Base-by-base conservation (phyloP, 2,888 invertebrate species). In the Volucella inanis region DNA sequence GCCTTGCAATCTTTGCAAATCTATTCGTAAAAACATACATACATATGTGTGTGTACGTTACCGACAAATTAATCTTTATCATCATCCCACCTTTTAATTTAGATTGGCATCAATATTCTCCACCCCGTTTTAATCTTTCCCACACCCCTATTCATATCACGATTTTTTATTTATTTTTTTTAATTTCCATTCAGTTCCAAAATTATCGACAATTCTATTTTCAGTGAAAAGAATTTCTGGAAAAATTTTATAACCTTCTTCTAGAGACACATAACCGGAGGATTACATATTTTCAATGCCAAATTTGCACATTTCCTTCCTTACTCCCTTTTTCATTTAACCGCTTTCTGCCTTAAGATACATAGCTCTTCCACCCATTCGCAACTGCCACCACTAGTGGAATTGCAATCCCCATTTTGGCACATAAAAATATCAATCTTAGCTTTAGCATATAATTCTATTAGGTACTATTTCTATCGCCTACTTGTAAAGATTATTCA, bases 381-480 rank as follows among this genome's bases (percentile, higher is more conserved):
- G 54, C 54, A n/a, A 49, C 64, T 38, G 62, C 78, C 43, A 64
- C 72, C 22, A 59, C 72, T 49, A 84, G 54, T 62, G 41, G n/a
- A 71, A 81, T 39, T 62, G 62, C 74, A 80, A 74, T 62, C 79
- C 80, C 70, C 76, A 72, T 79, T 84, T 79, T 61, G 79, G 31
- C 31, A 31, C 65, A 80, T 55, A 79, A 75, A 71, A 84, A 80
- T 84, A 79, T 84, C 79, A 84, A 84, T 80, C 84, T 79, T 84
- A 71, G 64, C 71, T 70, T 76, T 80, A 84, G 80, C 84, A 71
- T 62, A 84, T 61, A 80, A 84, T 76, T 84, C 84, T 84, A 84
- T 84, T 79, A 22, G 18, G 18, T 22, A 80, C 84, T 78, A 76
- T 84, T 79, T 84, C 68, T 84, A 84, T 84, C 80, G 84, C 84